A percentile compares a stretch with the other conserved stretches of the same genome.
phyloP scores from a whole-genome alignment of 1,140 invertebrate species.

The Drosophila equinoxialis region DNA sequence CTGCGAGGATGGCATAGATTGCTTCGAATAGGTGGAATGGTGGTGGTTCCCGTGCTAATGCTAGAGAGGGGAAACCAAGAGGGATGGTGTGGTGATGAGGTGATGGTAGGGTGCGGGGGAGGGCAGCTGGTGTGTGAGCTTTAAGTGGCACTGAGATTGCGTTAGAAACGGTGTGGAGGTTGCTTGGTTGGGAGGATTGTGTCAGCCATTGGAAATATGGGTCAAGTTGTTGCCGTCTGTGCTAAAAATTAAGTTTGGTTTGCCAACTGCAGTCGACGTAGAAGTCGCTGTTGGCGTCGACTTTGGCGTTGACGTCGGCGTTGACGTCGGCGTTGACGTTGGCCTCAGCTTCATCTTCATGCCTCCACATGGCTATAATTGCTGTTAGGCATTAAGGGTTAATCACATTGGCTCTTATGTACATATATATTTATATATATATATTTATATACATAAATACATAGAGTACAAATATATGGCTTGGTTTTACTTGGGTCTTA shows the following conservation, averaged over 20 bases:
- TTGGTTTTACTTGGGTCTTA: slow-evolving; percentile 13
- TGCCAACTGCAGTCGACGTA: slow-evolving; percentile 42
- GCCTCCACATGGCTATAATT: slow-evolving; percentile 71
- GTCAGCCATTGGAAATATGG: slow-evolving; percentile 74
- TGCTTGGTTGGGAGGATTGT: slow-evolving; percentile 8
- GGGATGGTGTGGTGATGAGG: not conserved
- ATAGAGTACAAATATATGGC: slow-evolving; percentile 28
- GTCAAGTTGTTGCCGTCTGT: slow-evolving; percentile 79
- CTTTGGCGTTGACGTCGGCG: slow-evolving; percentile 19
- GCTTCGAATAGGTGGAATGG: not conserved
- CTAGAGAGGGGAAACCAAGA: not conserved
- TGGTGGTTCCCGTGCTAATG: not conserved
- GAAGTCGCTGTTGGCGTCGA: slow-evolving; percentile 10
- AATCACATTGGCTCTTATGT: slow-evolving; percentile 63
- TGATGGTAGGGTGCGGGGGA: too few species aligned
- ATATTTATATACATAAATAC: slow-evolving; percentile 48
- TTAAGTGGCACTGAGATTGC: slow-evolving; percentile 63
- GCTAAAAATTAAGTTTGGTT: slow-evolving; percentile 74
- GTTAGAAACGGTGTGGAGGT: slow-evolving; percentile 30
- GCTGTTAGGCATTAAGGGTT: slow-evolving; percentile 75
- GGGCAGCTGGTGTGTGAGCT: slow-evolving; percentile 57
- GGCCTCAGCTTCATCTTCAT: slow-evolving; percentile 32
- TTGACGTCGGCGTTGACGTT: slow-evolving; percentile 31
- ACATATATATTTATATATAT: slow-evolving; percentile 42
- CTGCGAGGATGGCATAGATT: slow-evolving; percentile 23